phyloP scores from a whole-genome alignment of 2,888 invertebrate genomes.

The Mythimna impura region DNA sequence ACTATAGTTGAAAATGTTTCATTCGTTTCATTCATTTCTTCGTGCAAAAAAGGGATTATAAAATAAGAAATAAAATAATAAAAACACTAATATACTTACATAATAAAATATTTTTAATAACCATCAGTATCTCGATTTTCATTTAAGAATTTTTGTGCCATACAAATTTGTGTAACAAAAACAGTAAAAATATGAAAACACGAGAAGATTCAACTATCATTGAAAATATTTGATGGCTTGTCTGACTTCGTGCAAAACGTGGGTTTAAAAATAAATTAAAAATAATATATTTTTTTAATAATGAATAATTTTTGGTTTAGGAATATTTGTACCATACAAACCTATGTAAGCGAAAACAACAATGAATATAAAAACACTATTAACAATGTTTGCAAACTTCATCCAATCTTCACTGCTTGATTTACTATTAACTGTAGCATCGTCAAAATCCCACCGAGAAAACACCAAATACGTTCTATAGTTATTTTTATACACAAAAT shows the following conservation, averaged over 20 bases:
- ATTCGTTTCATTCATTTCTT: no score
- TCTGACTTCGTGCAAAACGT: not conserved
- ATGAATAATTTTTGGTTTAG: slow-evolving; percentile 45
- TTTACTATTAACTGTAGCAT: slow-evolving; percentile 29
- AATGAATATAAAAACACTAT: slow-evolving; percentile 60
- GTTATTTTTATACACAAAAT: slow-evolving; percentile 60
- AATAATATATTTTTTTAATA: not conserved
- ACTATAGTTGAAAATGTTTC: no score
- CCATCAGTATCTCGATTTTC: not conserved
- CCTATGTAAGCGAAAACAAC: slow-evolving; percentile 63
- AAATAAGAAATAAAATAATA: no score
- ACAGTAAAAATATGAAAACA: slow-evolving; percentile 53
- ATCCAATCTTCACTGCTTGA: slow-evolving; percentile 60
- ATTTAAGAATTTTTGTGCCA: slow-evolving; percentile 64
- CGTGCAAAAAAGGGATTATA: no score
- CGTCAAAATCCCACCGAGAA: slow-evolving; percentile 63
- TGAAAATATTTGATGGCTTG: not conserved
- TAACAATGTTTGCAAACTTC: slow-evolving; percentile 68
- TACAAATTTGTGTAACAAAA: slow-evolving; percentile 68
- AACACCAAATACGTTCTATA: slow-evolving; percentile 60
- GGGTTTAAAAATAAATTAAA: not conserved
- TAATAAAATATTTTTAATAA: not conserved
- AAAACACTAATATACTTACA: no score
- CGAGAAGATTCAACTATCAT: not conserved
- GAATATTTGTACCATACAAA: slow-evolving; percentile 66